phyloP scores from a whole-genome alignment of 2,888 invertebrate species.

The Teleiodes luculella region DNA sequence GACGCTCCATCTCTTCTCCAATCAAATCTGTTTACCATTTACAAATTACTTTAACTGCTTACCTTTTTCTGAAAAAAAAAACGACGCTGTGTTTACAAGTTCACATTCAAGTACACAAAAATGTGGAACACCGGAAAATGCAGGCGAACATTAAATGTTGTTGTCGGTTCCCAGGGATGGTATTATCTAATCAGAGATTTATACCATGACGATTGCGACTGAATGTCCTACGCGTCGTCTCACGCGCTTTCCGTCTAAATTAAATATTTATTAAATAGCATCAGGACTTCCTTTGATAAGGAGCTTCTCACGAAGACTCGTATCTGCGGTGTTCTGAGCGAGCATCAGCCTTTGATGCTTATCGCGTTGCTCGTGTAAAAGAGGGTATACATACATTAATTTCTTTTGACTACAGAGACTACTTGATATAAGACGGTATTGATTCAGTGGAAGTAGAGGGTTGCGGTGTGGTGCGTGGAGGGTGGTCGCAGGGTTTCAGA shows the following conservation, averaged over 20 bases:
- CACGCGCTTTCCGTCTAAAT: conserved; percentile 57
- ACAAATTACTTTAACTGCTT: conserved; percentile 14
- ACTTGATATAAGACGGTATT: too few relatives aligned
- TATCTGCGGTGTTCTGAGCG: conserved; percentile 3
- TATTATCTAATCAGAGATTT: conserved; percentile 73
- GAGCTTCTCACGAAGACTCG: conserved; percentile 46
- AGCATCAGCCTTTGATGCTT: background rate
- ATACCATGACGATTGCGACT: conserved; percentile 60
- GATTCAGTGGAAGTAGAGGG: background rate
- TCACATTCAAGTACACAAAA: conserved; percentile 23
- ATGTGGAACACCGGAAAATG: conserved; percentile 46
- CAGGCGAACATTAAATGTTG: conserved; percentile 51
- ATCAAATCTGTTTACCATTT: conserved; percentile 22
- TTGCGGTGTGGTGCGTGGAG: conserved; percentile 45
- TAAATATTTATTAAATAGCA: conserved; percentile 65
- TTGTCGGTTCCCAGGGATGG: conserved; percentile 67
- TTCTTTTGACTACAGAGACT: too few relatives aligned
- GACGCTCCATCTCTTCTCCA: conserved; percentile 13
- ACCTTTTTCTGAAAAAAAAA: conserved; percentile 2
- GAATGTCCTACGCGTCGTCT: conserved; percentile 42
- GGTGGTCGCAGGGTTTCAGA: conserved; percentile 27
- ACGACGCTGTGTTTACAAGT: conserved; percentile 13
- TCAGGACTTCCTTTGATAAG: conserved; percentile 65
- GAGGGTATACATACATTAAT: background rate
- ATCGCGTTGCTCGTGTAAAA: background rate